Conservation (phyloP, 2,113 vertebrate genomes). For the Takifugu flavidus region DNA sequence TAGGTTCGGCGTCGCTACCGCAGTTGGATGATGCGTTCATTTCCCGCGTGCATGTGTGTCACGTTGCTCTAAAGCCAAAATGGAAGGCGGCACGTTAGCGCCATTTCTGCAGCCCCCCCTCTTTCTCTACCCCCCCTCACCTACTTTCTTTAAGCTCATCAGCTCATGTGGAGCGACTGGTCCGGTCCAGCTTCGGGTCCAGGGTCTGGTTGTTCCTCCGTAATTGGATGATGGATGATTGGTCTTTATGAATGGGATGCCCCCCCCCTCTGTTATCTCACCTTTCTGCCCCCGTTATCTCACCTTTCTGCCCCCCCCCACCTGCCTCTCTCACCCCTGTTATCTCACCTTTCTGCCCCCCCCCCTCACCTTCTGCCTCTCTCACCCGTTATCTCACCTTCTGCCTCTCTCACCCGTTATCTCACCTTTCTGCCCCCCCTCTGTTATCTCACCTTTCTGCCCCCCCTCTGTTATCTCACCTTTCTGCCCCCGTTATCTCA, state of each 20-base stretch:
- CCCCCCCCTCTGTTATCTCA: background rate
- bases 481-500: background rate
- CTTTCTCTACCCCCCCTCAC: background rate
- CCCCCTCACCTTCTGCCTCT: background rate
- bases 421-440: background rate
- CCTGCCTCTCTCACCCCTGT: background rate
- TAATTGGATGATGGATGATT: conserved; percentile 2
- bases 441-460: background rate
- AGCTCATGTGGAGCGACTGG: no score
- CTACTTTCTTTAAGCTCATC: background rate
- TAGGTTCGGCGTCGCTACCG: conserved; percentile 9
- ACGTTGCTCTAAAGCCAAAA: conserved; percentile 14
- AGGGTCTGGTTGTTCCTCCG: conserved; percentile 18
- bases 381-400: background rate
- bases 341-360: background rate
- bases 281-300: background rate
- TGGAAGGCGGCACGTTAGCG: background rate
- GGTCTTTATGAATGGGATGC: conserved; percentile 2
- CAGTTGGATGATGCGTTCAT: background rate
- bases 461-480: no score
- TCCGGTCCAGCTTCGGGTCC: conserved; percentile 11
- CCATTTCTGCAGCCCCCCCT: background rate
- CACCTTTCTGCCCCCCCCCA: background rate
- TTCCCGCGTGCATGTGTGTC: background rate
- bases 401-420: no score